Evolutionary conservation across 2,888 invertebrate genomes (phyloP), one percentile per base, ranked within the genome.

Genomic region (Drosophila sordidula): DNA sequence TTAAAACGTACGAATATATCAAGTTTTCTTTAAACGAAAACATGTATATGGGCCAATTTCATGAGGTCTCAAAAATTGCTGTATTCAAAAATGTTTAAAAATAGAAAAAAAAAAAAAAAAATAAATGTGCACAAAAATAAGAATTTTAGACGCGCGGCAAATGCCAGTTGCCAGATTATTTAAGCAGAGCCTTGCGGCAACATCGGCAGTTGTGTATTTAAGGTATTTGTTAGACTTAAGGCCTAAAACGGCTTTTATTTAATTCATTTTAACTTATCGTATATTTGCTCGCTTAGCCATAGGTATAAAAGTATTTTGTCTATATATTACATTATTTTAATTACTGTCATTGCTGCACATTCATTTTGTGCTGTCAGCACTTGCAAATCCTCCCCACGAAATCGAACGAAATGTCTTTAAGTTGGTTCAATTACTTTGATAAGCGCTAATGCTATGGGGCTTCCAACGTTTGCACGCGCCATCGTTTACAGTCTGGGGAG

Each of bases 341-440:
- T 67, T 67, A 67, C 47, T 59, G 29, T 39, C 50, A 55, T 36
- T 54, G 38, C n/a, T 54, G 38, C 50, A 34, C 76, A 71, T 76
- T 72, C 39, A 72, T 75, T 73, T 67, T 63, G 68, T 25, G 55
- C 77, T 75, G 75, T 75, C 75, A 75, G 47, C 47, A 9, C 12
- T 14, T n/a, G 29, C 26, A 51, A 72, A 69, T 50, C 41, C 56
- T 55, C 54, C 58, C 38, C 18, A 11, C 44, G 25, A 32, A 4
- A 34, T 12, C 34, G 34, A 12, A 34, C 46, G 26, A 16, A 41
- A 25, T 38, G 65, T 69, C 55, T 51, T 34, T 41, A 45, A 61
- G 57, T 71, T 47, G 14, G 44, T 16, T 34, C 75, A 77, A 75
- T 75, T 77, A 73, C 50, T 64, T 73, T 75, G 75, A 75, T 75